Evolutionary conservation across 2,113 vertebrate species (phyloP).

Genomic region (Hippocampus zosterae): DNA sequence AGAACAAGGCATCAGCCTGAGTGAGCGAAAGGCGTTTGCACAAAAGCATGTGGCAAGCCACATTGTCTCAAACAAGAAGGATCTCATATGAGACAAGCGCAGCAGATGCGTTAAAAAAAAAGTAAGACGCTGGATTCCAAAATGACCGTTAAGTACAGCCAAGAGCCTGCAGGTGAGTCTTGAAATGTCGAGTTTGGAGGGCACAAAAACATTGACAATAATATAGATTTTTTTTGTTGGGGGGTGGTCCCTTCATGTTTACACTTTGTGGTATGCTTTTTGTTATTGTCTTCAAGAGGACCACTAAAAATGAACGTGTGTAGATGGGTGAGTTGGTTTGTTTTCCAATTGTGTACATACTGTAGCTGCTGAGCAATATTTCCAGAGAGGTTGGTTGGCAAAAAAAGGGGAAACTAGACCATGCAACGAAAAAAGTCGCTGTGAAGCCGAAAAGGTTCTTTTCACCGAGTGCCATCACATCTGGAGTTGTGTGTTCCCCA

Average conservation of each 20-base stretch:
- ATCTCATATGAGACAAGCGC: slow-evolving; percentile 40
- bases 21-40: slow-evolving; percentile 64
- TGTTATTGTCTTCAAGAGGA: slow-evolving; percentile 59
- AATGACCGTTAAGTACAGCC: slow-evolving; percentile 46
- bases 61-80: slow-evolving; percentile 31
- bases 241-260: slow-evolving; percentile 47
- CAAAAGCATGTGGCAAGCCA: slow-evolving; percentile 16
- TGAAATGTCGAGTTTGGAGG: background rate
- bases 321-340: slow-evolving; percentile 56
- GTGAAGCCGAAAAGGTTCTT: slow-evolving; percentile 32
- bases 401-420: background rate
- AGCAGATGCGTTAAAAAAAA: slow-evolving; percentile 53
- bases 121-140: slow-evolving; percentile 40
- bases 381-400: slow-evolving; percentile 60
- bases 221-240: slow-evolving; percentile 33
- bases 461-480: slow-evolving; percentile 32
- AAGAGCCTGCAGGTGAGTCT: slow-evolving; percentile 34
- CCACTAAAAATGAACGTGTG: slow-evolving; percentile 68
- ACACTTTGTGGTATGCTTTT: slow-evolving; percentile 54
- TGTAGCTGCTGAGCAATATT: slow-evolving; percentile 72
- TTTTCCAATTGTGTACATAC: slow-evolving; percentile 72
- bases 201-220: slow-evolving; percentile 28
- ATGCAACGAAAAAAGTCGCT: background rate
- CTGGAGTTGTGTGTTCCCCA: slow-evolving; percentile 2
- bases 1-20: slow-evolving; percentile 28